These are phyloP conservation scores for Columba guinea DNA, from an alignment of 2,797 vertebrate species.

Conservation along the genomic window DNA sequence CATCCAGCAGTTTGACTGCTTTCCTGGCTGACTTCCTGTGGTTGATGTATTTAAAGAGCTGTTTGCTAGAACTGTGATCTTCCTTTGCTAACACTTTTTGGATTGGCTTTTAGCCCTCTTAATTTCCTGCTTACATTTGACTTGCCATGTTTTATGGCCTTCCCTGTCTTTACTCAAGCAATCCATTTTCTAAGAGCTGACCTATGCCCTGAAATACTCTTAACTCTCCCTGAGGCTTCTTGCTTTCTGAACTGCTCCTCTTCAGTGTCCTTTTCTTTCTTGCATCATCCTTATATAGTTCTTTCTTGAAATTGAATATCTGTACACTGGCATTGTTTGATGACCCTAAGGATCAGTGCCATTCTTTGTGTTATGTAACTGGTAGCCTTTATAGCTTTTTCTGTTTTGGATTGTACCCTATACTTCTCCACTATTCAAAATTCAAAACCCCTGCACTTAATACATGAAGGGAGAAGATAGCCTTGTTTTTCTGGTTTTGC, in stretches of 20 bases:
- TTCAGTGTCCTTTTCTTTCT: not conserved
- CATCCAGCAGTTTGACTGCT: not conserved
- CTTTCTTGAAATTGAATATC: not conserved
- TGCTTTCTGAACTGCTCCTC: conserved; percentile 2
- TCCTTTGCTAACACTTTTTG: not conserved
- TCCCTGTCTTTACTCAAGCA: not conserved
- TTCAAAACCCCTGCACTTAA: not conserved
- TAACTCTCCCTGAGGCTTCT: not conserved
- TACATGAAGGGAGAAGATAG: not conserved
- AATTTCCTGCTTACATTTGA: conserved; percentile 33
- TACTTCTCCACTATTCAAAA: not conserved
- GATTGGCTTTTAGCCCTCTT: not conserved
- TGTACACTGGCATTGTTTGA: not conserved
- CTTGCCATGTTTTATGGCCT: not conserved
- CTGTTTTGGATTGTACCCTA: not conserved
- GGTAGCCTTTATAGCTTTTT: not conserved
- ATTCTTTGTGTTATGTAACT: not conserved
- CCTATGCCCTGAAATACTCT: not conserved
- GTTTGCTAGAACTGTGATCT: not conserved
- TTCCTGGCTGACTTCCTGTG: not conserved
- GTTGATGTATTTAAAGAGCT: not conserved
- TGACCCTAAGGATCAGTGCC: not conserved
- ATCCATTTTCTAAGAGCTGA: not conserved
- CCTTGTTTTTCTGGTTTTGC: not conserved
- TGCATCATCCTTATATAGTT: not conserved